Evolutionary conservation across 2,888 invertebrate genomes (phyloP).

Genomic region (Phania funesta): DNA sequence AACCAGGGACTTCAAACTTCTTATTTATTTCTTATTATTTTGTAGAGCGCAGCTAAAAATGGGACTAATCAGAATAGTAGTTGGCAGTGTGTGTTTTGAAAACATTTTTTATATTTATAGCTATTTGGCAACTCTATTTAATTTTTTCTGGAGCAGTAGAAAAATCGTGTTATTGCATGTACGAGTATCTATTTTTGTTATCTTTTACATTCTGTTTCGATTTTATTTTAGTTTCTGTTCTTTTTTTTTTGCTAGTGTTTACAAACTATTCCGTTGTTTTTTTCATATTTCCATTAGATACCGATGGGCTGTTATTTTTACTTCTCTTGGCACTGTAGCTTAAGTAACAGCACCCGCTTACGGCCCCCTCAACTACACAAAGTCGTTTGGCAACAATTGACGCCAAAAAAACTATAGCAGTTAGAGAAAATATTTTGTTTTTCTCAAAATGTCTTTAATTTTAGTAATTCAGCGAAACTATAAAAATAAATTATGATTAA

Average conservation of each 20-base stretch:
- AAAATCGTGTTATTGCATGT: slow-evolving; percentile 52
- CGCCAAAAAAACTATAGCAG: slow-evolving; percentile 25
- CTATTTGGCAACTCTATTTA: slow-evolving; percentile 33
- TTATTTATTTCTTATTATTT: no score
- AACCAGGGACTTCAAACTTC: no score
- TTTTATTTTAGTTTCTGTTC: slow-evolving; percentile 44
- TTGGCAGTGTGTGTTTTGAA: no score
- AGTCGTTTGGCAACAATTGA: slow-evolving; percentile 58
- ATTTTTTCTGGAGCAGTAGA: neutral
- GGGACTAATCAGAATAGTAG: no score
- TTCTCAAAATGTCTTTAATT: slow-evolving; percentile 19
- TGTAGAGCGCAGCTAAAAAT: no score
- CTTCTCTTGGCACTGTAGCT: slow-evolving; percentile 38
- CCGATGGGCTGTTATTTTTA: slow-evolving; percentile 55
- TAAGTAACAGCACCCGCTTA: slow-evolving; percentile 21
- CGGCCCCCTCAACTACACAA: neutral
- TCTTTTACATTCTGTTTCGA: slow-evolving; percentile 57
- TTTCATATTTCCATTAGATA: slow-evolving; percentile 48
- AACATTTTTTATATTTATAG: no score
- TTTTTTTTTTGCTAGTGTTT: slow-evolving; percentile 13
- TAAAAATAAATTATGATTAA: slow-evolving; percentile 30
- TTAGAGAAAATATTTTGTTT: slow-evolving; percentile 46
- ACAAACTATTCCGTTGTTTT: slow-evolving; percentile 39
- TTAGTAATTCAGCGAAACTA: slow-evolving; percentile 40
- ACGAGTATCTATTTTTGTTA: slow-evolving; percentile 55